phyloP scores from a whole-genome alignment of 2,888 invertebrate genomes.

The Yponomeuta sedellus region DNA sequence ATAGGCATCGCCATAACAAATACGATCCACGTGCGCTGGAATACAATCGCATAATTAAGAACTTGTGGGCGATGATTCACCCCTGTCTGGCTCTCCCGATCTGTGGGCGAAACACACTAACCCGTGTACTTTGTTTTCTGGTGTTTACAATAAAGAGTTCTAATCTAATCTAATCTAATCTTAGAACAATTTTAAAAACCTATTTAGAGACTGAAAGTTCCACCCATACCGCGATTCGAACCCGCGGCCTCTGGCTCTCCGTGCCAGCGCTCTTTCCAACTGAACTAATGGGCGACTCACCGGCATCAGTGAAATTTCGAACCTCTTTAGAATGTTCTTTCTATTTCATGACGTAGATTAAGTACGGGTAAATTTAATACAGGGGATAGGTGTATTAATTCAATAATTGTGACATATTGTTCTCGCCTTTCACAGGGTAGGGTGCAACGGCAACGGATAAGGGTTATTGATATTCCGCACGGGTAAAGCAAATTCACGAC shows the following conservation, averaged over 20 bases:
- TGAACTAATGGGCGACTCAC: too few species aligned
- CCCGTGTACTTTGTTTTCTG: too few species aligned
- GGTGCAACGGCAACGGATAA: slow-evolving; percentile 52
- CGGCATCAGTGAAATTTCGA: too few species aligned
- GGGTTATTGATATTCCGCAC: slow-evolving; percentile 26
- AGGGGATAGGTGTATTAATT: slow-evolving; percentile 8
- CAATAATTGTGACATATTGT: slow-evolving; percentile 46
- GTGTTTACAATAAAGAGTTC: too few species aligned
- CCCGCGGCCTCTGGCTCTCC: too few species aligned
- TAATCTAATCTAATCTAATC: too few species aligned
- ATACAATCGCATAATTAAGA: not conserved
- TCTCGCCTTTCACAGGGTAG: slow-evolving; percentile 59
- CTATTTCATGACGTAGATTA: too few species aligned
- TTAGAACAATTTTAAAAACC: too few species aligned
- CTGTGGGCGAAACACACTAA: not conserved
- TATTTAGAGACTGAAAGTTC: too few species aligned
- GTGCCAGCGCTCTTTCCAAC: too few species aligned
- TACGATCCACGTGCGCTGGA: not conserved
- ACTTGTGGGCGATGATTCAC: not conserved
- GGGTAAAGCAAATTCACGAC: not conserved
- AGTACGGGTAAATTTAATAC: not conserved
- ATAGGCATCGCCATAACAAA: not conserved
- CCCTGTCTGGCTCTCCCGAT: not conserved
- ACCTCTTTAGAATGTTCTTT: too few species aligned
- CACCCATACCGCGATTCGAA: too few species aligned